Conservation (phyloP, 37 sponge, comb jelly and placozoan genomes). For the Crambe crambe region DNA sequence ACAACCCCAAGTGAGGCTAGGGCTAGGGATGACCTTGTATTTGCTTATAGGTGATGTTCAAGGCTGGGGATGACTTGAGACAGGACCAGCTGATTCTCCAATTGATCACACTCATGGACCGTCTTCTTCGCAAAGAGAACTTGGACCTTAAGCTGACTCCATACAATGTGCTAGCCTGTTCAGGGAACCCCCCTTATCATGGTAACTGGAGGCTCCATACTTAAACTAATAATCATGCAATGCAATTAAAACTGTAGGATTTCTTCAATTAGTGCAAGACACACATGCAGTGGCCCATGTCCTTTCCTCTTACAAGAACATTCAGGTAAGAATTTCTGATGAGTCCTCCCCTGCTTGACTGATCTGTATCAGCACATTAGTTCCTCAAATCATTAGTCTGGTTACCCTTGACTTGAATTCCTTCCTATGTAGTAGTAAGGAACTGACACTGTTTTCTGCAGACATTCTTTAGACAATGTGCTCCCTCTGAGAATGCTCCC, state of each 20-base stretch:
- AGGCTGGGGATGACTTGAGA: conserved; percentile 93
- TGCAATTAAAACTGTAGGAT: conserved; percentile 72
- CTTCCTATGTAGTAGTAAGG: neutral
- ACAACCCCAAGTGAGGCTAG: neutral
- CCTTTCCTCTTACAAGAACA: conserved; percentile 71
- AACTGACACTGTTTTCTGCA: neutral
- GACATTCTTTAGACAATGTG: conserved; percentile 65
- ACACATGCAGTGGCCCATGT: conserved; percentile 88
- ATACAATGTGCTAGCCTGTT: conserved; percentile 90
- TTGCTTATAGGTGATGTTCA: conserved; percentile 84
- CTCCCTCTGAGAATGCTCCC: conserved; percentile 50
- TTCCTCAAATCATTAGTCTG: too few relatives aligned
- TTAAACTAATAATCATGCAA: neutral
- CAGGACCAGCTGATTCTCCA: conserved; percentile 99
- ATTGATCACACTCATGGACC: conserved; percentile 94
- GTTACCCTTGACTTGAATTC: too few relatives aligned
- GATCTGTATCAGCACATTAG: too few relatives aligned
- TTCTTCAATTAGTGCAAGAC: conserved; percentile 78
- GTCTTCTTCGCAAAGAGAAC: conserved; percentile 88
- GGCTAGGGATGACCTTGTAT: too few relatives aligned
- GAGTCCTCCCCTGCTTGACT: too few relatives aligned
- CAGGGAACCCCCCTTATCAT: conserved; percentile 50
- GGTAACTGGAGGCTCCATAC: neutral
- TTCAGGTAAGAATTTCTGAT: conserved; percentile 59
- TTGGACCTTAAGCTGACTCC: conserved; percentile 98